Evolutionary conservation across 2,797 vertebrate genomes (phyloP).

Genomic region (Echiichthys vipera): DNA sequence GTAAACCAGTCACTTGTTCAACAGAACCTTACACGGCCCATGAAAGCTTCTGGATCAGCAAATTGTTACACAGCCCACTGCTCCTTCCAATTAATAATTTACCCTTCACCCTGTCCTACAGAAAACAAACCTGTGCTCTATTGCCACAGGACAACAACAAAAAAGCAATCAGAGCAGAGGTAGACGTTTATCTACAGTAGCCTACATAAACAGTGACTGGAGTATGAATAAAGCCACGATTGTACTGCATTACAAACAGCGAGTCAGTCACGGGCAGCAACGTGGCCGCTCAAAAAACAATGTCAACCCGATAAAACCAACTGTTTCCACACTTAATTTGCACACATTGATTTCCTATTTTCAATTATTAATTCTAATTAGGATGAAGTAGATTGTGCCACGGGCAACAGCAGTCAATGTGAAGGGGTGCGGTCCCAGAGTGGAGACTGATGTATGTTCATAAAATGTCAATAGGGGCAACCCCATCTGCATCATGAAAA

Average conservation of each 20-base stretch:
- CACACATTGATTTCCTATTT: conserved; percentile 99
- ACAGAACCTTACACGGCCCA: conserved; percentile 76
- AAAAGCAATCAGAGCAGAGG: conserved; percentile 64
- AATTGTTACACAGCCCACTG: conserved; percentile 84
- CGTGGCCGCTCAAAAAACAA: conserved; percentile 77
- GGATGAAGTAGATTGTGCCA: conserved; percentile 93
- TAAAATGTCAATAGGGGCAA: conserved; percentile 70
- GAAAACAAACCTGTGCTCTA: conserved; percentile 70
- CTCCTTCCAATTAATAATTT: conserved; percentile 86
- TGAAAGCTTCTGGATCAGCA: conserved; percentile 85
- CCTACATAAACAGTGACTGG: conserved; percentile 36
- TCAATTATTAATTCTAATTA: conserved; percentile 99
- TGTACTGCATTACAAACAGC: conserved; percentile 20
- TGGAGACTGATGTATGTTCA: conserved; percentile 83
- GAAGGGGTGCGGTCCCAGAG: conserved; percentile 79
- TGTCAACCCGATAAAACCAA: conserved; percentile 90
- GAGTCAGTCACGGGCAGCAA: conserved; percentile 72
- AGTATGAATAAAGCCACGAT: conserved; percentile 61
- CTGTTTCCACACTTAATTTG: conserved; percentile 90
- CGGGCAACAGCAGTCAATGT: conserved; percentile 88
- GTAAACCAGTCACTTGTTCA: conserved; percentile 81
- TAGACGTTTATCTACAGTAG: conserved; percentile 58
- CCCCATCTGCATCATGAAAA: conserved; percentile 26
- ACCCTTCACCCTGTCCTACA: conserved; percentile 74
- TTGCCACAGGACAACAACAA: conserved; percentile 67